Evolutionary conservation across 2,888 invertebrate species (phyloP), one percentile per base, ranked within the genome.

Genomic region (Crioceris asparagi): DNA sequence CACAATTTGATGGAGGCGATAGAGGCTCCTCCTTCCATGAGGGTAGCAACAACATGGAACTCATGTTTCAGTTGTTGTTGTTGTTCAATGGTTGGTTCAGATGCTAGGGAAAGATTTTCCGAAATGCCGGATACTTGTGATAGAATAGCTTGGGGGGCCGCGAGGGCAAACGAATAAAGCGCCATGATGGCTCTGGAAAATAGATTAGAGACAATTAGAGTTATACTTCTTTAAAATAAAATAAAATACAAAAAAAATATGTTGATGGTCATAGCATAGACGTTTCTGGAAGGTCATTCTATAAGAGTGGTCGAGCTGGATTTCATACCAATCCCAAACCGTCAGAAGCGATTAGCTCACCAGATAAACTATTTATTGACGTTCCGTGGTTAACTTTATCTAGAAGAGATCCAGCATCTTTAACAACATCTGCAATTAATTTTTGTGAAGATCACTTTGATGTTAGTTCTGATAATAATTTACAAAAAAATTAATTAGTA

Each of bases 141-240:
- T 33, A 15, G 21, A 15, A 7, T 12, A 17, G 41, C 53, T 52
- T 27, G 27, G 15, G 2, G 27, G 46, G 68, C 71, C 70, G 72
- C 70, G 68, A 70, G 71, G 66, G 65, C 71, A 71, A 71, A 72
- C 71, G 71, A 64, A 67, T 67, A 66, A 71, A 75, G 72, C 75
- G 85, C 85, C 85, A 86, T 85, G 62, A 55, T 79, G 85, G 84
- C 84, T 70, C 85, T 86, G 72, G 45, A 55, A 56, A 47, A 58
- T 54, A 46, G 48, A 41, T 2, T 8, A 16, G 15, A 2, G 4
- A 11, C 26, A 25, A 11, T 4, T 7, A 25, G 12, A 25, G 6
- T 11, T 4, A 12, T 4, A 3, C 3, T 25, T n/a, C 6, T 25
- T 12, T 6, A 3, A 25, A 25, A 11, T 25, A n/a, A 4, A n/a